Evolutionary conservation across 2,113 vertebrate genomes (phyloP).

Genomic region (Fulica atra): DNA sequence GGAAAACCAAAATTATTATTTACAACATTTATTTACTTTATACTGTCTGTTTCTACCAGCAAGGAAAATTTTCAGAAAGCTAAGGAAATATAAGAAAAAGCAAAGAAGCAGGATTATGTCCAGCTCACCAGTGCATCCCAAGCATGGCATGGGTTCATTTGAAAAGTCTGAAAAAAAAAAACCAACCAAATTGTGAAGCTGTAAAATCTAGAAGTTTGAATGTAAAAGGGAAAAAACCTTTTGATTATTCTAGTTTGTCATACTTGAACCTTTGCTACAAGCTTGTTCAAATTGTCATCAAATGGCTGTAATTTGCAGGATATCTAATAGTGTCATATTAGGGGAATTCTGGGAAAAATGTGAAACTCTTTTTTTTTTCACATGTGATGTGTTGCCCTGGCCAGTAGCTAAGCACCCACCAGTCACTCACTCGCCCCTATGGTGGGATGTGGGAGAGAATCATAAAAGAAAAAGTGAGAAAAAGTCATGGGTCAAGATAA

Average conservation of each 20-base stretch:
- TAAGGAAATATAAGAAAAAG: neutral
- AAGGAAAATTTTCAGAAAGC: neutral
- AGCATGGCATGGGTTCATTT: neutral
- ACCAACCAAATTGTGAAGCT: neutral
- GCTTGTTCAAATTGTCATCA: neutral
- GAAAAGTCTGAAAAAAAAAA: neutral
- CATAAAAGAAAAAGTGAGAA: neutral
- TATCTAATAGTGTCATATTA: neutral
- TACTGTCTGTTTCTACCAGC: neutral
- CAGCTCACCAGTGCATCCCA: neutral
- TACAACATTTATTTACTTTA: neutral
- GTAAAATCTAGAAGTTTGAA: neutral
- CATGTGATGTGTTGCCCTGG: neutral
- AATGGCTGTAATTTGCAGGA: neutral
- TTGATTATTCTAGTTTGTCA: neutral
- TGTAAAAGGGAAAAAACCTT: neutral
- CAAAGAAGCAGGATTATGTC: neutral
- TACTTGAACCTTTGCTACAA: neutral
- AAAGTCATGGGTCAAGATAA: neutral
- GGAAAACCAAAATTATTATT: neutral
- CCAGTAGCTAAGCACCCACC: neutral
- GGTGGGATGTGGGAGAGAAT: fast-evolving
- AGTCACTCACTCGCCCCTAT: fast-evolving
- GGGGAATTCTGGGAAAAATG: neutral
- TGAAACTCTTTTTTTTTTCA: neutral